These are phyloP conservation scores for Drosophila fungiperda DNA, from an alignment of 2,888 invertebrate genomes.

Conservation along the genomic window DNA sequence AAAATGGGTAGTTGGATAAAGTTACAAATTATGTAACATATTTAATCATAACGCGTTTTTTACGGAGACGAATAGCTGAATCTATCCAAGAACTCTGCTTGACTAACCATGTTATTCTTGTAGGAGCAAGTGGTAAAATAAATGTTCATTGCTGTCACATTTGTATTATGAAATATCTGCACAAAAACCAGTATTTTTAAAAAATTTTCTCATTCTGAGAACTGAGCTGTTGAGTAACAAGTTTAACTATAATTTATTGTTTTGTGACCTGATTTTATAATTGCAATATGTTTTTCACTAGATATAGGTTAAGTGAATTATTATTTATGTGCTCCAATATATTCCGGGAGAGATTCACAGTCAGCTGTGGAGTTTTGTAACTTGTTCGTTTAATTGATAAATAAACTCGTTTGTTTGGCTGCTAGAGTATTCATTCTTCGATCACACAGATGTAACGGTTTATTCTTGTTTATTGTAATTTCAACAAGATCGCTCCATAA, in stretches of 20 bases:
- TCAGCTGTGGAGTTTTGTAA: not conserved
- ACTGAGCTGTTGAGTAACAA: not conserved
- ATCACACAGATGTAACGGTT: not conserved
- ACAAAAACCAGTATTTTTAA: not conserved
- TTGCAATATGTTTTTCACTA: not conserved
- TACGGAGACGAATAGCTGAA: not conserved
- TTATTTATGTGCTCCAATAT: not conserved
- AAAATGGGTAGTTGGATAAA: not conserved
- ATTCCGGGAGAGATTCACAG: not conserved
- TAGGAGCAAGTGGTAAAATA: not conserved
- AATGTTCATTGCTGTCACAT: not conserved
- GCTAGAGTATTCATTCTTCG: slow-evolving; percentile 13
- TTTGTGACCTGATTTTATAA: not conserved
- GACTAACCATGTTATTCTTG: not conserved
- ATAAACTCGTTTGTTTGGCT: not conserved
- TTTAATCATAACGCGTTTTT: not conserved
- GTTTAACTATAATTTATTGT: not conserved
- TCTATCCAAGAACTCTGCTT: not conserved
- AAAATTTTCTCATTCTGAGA: not conserved
- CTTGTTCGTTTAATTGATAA: not conserved
- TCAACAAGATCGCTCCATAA: slow-evolving; percentile 41
- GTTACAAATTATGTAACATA: not conserved
- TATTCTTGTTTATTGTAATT: slow-evolving; percentile 30
- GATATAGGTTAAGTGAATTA: not conserved
- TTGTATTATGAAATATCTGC: not conserved